Conservation (phyloP, 2,113 vertebrate genomes). For the Anthoscopus minutus region DNA sequence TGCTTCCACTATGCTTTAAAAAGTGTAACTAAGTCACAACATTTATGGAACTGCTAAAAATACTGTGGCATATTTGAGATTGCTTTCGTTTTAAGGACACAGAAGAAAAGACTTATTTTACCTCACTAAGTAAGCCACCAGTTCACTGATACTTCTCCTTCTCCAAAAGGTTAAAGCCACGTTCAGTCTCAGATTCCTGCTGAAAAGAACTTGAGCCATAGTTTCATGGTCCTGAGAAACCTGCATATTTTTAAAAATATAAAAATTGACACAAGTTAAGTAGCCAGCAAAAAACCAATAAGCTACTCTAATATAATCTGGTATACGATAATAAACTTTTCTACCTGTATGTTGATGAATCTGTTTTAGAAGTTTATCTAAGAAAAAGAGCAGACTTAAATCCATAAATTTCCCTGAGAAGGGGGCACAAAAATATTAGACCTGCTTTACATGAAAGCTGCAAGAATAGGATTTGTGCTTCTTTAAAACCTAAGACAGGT, state of each 20-base stretch:
- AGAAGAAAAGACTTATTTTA: conserved; percentile 60
- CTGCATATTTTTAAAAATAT: conserved; percentile 56
- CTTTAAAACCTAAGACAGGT: background rate
- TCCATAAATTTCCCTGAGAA: background rate
- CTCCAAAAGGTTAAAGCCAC: conserved; percentile 90
- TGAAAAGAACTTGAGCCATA: conserved; percentile 87
- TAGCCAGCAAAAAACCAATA: background rate
- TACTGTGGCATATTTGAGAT: background rate
- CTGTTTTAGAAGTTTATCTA: background rate
- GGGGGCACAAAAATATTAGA: background rate
- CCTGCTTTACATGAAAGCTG: background rate
- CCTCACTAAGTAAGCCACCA: conserved; percentile 90
- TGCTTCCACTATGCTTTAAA: background rate
- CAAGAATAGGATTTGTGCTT: background rate
- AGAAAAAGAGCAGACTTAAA: background rate
- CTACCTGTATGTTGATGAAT: background rate
- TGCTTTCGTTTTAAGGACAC: background rate
- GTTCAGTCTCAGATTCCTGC: conserved; percentile 85
- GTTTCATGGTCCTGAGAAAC: conserved; percentile 85
- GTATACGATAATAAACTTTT: background rate
- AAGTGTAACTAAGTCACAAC: background rate
- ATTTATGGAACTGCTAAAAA: background rate
- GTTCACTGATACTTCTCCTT: conserved; percentile 85
- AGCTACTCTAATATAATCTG: background rate
- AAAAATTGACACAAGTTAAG: background rate